Evolutionary conservation across 2,113 vertebrate species (phyloP).

Genomic region (Festucalex cinctus): DNA sequence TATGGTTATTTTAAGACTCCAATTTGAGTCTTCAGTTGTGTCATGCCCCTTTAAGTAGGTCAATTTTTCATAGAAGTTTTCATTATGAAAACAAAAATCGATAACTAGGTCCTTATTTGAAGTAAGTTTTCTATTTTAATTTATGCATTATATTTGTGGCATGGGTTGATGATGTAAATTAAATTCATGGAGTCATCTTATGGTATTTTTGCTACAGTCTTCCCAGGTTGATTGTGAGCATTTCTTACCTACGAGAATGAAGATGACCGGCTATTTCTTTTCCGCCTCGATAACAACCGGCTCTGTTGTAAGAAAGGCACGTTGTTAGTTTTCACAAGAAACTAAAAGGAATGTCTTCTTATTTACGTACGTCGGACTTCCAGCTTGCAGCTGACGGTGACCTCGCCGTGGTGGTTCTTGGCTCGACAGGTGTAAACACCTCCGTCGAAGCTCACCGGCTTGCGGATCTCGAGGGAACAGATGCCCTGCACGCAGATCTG

Average conservation of each 20-base stretch:
- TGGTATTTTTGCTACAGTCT: neutral
- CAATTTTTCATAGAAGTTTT: too few species aligned
- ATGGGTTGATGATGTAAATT: neutral
- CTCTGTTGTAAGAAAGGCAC: constrained; percentile 55
- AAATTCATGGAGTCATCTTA: neutral
- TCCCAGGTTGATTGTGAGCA: neutral
- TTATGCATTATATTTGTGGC: neutral
- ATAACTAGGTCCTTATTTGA: too few species aligned
- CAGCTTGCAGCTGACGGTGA: constrained; percentile 83
- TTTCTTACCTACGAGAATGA: constrained; percentile 59
- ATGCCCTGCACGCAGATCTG: constrained; percentile 85
- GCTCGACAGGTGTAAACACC: constrained; percentile 92
- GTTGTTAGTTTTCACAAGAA: neutral
- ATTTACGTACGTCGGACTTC: constrained; percentile 85
- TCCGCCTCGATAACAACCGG: constrained; percentile 51
- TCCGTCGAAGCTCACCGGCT: constrained; percentile 84
- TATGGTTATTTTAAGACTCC: too few species aligned
- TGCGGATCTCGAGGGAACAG: constrained; percentile 94
- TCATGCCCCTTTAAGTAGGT: too few species aligned
- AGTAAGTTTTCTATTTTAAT: too few species aligned
- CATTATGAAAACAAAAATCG: too few species aligned
- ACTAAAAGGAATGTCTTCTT: neutral
- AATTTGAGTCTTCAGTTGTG: too few species aligned
- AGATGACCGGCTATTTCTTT: constrained; percentile 60
- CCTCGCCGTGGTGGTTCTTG: constrained; percentile 82